phyloP scores from a whole-genome alignment of 2,888 invertebrate species.

The Acrobasis repandana region DNA sequence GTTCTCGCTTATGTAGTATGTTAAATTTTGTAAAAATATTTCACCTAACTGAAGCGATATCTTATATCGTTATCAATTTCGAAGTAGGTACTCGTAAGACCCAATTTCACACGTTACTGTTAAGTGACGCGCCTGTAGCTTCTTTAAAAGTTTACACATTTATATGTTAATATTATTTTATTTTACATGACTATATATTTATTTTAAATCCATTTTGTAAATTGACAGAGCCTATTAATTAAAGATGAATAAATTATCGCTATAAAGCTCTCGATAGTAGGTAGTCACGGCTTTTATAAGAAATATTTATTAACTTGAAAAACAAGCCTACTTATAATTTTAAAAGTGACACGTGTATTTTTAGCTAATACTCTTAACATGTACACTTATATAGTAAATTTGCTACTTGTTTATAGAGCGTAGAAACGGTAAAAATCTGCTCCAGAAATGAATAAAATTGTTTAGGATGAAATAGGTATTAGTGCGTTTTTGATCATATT shows the following conservation, averaged over 20 bases:
- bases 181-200: background rate
- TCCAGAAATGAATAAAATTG: no score
- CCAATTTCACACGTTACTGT: constrained; percentile 1
- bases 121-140: background rate
- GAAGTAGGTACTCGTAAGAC: background rate
- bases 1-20: no score
- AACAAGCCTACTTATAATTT: background rate
- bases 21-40: no score
- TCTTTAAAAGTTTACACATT: background rate
- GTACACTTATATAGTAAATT: no score
- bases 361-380: no score
- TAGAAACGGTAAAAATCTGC: no score
- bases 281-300: background rate
- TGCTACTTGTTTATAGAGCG: no score
- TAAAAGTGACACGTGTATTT: background rate
- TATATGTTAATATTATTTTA: background rate
- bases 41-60: background rate
- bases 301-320: background rate
- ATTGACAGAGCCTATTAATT: background rate
- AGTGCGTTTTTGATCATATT: no score
- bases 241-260: background rate
- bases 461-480: no score
- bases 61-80: background rate
- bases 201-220: background rate
- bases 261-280: background rate